These are phyloP conservation scores for Poecile atricapillus DNA, from an alignment of 2,113 vertebrate species.

Conservation along the genomic window DNA sequence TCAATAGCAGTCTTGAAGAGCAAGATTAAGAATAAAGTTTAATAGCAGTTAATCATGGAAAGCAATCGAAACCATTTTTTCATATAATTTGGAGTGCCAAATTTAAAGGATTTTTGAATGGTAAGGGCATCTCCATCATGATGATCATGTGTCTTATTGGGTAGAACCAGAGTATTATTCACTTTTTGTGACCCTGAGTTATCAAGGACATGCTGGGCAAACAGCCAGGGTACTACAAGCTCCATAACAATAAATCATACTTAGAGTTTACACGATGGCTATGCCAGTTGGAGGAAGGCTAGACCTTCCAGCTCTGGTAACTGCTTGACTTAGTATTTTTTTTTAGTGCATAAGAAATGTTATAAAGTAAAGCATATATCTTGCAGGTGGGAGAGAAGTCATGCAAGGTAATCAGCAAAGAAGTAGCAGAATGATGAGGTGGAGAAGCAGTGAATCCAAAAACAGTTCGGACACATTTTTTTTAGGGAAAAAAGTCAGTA, in stretches of 20 bases:
- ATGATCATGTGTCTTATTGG: conserved; percentile 58
- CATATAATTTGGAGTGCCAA: conserved; percentile 57
- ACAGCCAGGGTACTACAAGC: conserved; percentile 66
- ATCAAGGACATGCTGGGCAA: conserved; percentile 70
- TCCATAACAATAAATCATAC: conserved; percentile 69
- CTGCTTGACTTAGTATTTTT: conserved; percentile 62
- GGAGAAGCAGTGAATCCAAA: neutral
- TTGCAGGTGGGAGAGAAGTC: neutral
- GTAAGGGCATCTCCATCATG: conserved; percentile 61
- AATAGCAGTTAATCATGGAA: conserved; percentile 48
- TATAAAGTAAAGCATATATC: conserved; percentile 42
- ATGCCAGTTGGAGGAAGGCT: conserved; percentile 12
- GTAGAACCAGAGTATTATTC: conserved; percentile 60
- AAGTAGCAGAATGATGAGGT: neutral
- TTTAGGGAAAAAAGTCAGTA: neutral
- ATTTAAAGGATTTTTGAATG: conserved; percentile 58
- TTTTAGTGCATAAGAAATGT: conserved; percentile 53
- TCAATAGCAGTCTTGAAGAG: conserved; percentile 26
- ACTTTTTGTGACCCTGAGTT: conserved; percentile 65
- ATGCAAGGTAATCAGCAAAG: neutral
- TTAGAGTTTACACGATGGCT: conserved; percentile 57
- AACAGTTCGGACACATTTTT: neutral
- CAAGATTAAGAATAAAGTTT: conserved; percentile 25
- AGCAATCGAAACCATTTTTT: conserved; percentile 52
- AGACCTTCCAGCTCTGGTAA: conserved; percentile 19